A percentile compares a stretch with the other conserved stretches of the same genome.
These are phyloP conservation scores for Euphysa ruthae DNA, from an alignment of 30 jellyfish, hydroid and myxozoan genomes.

Conservation along the genomic window DNA sequence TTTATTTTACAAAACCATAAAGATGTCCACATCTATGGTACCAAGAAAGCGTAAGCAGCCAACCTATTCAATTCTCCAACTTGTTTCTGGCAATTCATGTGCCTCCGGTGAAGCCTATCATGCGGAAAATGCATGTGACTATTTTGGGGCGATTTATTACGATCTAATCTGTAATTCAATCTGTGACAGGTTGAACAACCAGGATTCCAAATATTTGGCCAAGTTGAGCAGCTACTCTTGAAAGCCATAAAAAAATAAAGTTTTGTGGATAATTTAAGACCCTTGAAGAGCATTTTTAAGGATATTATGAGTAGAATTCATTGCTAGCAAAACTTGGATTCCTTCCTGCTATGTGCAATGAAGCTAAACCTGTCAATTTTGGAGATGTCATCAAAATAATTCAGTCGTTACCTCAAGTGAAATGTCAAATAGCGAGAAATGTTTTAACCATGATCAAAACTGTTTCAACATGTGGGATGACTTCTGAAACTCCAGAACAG, in stretches of 20 bases:
- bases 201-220: not conserved
- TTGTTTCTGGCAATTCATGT: not conserved
- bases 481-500: slow-evolving; percentile 1
- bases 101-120: slow-evolving; percentile 16
- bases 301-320: not conserved
- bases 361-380: not conserved
- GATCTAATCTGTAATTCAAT: not conserved
- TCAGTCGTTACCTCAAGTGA: not conserved
- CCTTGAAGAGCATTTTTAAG: not conserved
- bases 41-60: slow-evolving; percentile 8
- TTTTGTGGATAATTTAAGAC: not conserved
- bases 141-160: slow-evolving; percentile 3
- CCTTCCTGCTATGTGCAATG: not conserved
- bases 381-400: not conserved
- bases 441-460: not conserved
- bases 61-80: not conserved
- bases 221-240: slow-evolving; percentile 15
- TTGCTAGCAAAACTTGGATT: not conserved
- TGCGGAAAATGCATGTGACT: slow-evolving; percentile 3
- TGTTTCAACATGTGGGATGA: not conserved
- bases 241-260: not conserved
- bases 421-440: not conserved
- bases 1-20: not conserved
- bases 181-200: slow-evolving; percentile 24
- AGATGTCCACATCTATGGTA: not conserved